phyloP scores from a whole-genome alignment of 2,797 vertebrate genomes.

The Todus mexicanus region DNA sequence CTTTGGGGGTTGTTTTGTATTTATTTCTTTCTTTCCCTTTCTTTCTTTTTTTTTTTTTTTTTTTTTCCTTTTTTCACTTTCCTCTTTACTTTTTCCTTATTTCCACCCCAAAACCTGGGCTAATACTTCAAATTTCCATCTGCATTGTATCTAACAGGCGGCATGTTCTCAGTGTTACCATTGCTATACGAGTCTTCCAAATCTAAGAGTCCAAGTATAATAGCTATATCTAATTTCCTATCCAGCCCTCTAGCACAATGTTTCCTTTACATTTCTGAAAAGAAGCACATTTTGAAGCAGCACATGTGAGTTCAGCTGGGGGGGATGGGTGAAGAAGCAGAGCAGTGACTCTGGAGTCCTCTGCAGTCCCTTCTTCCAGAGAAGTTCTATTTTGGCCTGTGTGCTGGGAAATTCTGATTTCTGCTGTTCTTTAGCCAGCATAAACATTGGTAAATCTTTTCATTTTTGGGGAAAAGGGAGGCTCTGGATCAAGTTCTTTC shows the following conservation, averaged over 20 bases:
- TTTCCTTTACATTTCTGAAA: neutral
- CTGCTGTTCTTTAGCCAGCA: neutral
- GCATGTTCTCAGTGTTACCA: accelerated
- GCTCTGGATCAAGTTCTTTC: neutral
- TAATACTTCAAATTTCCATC: accelerated
- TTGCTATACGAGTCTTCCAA: accelerated
- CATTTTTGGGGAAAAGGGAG: neutral
- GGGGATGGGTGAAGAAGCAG: neutral
- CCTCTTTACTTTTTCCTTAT: neutral
- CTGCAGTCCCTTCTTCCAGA: neutral
- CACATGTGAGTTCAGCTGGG: neutral
- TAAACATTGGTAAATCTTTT: neutral
- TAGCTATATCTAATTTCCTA: accelerated
- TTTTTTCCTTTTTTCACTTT: accelerated
- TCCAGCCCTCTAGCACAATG: too few relatives aligned
- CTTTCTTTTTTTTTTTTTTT: neutral
- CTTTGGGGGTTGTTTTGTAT: neutral
- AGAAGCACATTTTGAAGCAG: accelerated
- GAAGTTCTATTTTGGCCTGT: accelerated
- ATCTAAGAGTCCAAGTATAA: too few relatives aligned
- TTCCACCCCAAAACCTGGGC: neutral
- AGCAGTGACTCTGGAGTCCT: accelerated
- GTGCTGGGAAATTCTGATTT: neutral
- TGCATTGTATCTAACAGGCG: accelerated
- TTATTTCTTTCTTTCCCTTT: neutral